Evolutionary conservation across 2,113 vertebrate genomes (phyloP), one percentile per base, ranked within the genome.

Genomic region (Eonycteris spelaea): DNA sequence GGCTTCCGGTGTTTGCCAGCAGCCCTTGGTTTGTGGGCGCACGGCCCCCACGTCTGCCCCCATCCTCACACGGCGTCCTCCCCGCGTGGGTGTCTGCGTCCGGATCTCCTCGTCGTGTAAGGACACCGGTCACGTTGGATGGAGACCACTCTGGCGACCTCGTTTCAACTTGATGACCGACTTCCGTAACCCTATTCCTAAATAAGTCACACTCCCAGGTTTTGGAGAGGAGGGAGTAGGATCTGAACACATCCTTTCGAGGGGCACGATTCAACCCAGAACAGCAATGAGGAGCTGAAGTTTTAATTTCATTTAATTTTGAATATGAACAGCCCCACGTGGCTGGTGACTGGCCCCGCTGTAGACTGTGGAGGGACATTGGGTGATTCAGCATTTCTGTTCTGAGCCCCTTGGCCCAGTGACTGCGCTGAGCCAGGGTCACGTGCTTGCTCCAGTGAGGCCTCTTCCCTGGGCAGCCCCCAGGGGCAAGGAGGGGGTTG

Each of bases 1-100:
- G 1, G n/a, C 68, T 2, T 16, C 24, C 1, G 59, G 75, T 0
- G 3, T 22, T 18, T 0, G 7, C 43, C 5, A 6, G 19, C 61
- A 2, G 3, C 38, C 30, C 45, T 8, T 10, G 57, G 38, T 65
- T 21, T 1, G 2, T 15, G 8, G 35, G 3, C 8, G 5, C 43
- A 4, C 33, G 15, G 0, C n/a, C n/a, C 65, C 40, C 0, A 0
- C 14, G 28, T 30, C 65, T 4, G 19, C 24, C 22, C 33, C 28
- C n/a, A 0, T 13, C 68, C 85, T 28, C n/a, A 24, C 21, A 0
- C 2, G 80, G 33, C 16, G 9, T 18, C 24, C 53, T 22, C 33
- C 28, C 21, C 7, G 0, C 13, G 33, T 1, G 0, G 0, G 19
- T 7, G 18, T 57, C 35, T 71, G 75, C 5, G 40, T 65, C 13